These are phyloP conservation scores for Heterohyrax brucei DNA, from an alignment of 2,797 vertebrate genomes.

Conservation along the genomic window DNA sequence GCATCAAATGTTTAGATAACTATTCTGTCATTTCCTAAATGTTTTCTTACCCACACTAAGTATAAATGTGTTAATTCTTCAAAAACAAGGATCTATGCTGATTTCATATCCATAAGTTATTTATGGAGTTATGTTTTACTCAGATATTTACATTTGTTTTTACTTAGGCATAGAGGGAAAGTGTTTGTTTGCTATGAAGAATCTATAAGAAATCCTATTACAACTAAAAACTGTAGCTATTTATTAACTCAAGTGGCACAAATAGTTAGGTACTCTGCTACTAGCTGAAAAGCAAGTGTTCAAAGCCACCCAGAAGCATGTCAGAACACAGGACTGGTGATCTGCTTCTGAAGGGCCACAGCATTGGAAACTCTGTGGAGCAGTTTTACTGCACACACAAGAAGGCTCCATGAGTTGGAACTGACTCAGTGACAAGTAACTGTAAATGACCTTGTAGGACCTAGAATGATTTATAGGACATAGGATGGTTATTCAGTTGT, in stretches of 20 bases:
- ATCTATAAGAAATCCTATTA: neutral
- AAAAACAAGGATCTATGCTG: neutral
- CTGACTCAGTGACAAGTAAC: too few species aligned
- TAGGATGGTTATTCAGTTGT: neutral
- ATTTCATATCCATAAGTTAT: neutral
- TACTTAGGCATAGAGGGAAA: neutral
- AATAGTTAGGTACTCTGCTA: too few species aligned
- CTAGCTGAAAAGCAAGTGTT: too few species aligned
- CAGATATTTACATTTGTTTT: neutral
- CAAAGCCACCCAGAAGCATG: too few species aligned
- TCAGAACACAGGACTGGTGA: too few species aligned
- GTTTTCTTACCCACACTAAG: neutral
- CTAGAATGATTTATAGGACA: neutral
- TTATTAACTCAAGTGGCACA: neutral
- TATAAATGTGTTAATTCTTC: neutral
- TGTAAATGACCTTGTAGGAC: neutral
- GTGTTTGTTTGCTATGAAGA: too few species aligned
- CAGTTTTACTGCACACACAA: too few species aligned
- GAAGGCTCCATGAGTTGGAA: too few species aligned
- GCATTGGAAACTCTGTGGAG: too few species aligned
- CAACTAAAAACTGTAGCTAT: neutral
- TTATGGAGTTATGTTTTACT: neutral
- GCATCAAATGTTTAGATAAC: neutral
- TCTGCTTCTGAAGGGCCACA: too few species aligned
- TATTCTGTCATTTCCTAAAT: neutral